Evolutionary conservation across 2,888 invertebrate genomes (phyloP).

Genomic region (Pasiphila rectangulata): DNA sequence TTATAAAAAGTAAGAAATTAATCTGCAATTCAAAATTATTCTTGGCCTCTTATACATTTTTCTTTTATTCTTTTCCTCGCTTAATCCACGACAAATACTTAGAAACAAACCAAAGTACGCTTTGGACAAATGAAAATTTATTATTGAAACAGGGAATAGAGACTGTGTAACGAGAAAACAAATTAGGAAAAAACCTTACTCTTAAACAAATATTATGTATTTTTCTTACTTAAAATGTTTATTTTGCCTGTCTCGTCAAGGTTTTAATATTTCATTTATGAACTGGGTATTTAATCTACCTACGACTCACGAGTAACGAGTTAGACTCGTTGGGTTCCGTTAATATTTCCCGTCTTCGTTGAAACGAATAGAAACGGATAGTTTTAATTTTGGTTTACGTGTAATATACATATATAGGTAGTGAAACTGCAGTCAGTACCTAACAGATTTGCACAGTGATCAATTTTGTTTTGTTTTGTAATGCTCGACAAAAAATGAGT

Average conservation of each 20-base stretch:
- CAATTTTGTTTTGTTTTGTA: no score
- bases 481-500: no score
- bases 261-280: no score
- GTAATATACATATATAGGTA: no score
- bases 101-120: constrained; percentile 28
- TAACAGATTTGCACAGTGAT: no score
- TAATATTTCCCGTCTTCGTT: no score
- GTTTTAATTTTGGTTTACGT: no score
- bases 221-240: not conserved
- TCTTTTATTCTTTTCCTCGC: constrained; percentile 46
- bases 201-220: not conserved
- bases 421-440: no score
- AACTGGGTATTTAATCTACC: not conserved
- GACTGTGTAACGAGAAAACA: constrained; percentile 6
- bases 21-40: constrained; percentile 69
- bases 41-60: constrained; percentile 50
- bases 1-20: constrained; percentile 69
- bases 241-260: no score
- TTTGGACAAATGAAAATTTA: constrained; percentile 30
- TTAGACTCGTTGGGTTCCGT: no score
- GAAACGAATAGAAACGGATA: no score
- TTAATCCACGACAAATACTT: constrained; percentile 48
- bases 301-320: no score
- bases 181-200: constrained; percentile 7
- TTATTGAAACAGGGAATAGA: constrained; percentile 22